phyloP scores from a whole-genome alignment of 2,797 vertebrate genomes.

The Coregonus ussuriensis region DNA sequence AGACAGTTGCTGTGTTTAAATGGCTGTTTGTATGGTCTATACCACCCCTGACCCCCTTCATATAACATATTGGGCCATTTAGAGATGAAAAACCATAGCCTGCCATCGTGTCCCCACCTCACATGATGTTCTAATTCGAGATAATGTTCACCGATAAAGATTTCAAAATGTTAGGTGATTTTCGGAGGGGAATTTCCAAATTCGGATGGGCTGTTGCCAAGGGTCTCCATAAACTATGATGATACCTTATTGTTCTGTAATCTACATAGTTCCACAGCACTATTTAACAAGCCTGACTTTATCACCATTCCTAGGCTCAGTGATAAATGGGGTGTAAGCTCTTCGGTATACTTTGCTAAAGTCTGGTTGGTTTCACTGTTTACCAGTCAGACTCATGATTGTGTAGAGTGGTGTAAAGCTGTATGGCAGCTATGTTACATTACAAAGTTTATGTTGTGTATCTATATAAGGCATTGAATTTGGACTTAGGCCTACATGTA shows the following conservation, averaged over 20 bases:
- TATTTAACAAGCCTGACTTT: slow-evolving; percentile 26
- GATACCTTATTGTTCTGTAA: slow-evolving; percentile 19
- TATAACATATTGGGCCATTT: slow-evolving; percentile 16
- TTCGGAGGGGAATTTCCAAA: slow-evolving; percentile 53
- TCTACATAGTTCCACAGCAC: slow-evolving; percentile 1
- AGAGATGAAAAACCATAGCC: background rate
- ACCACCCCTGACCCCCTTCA: slow-evolving; percentile 4
- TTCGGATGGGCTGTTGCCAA: slow-evolving; percentile 12
- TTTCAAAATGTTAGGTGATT: background rate
- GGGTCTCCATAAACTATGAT: slow-evolving; percentile 12
- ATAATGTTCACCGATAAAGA: slow-evolving; percentile 32
- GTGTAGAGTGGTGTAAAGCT: background rate
- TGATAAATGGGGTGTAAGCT: background rate
- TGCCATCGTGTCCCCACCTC: background rate
- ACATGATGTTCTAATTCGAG: background rate
- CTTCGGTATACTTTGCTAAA: background rate
- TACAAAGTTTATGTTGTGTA: background rate
- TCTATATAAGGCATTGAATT: background rate
- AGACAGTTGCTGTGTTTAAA: slow-evolving; percentile 13
- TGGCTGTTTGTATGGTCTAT: slow-evolving; percentile 2
- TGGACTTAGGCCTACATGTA: background rate
- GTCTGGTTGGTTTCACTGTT: background rate
- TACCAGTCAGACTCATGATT: background rate
- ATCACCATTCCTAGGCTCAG: background rate
- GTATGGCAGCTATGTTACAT: background rate